phyloP scores from a whole-genome alignment of 2,888 invertebrate genomes.

The Keiferia lycopersicella region DNA sequence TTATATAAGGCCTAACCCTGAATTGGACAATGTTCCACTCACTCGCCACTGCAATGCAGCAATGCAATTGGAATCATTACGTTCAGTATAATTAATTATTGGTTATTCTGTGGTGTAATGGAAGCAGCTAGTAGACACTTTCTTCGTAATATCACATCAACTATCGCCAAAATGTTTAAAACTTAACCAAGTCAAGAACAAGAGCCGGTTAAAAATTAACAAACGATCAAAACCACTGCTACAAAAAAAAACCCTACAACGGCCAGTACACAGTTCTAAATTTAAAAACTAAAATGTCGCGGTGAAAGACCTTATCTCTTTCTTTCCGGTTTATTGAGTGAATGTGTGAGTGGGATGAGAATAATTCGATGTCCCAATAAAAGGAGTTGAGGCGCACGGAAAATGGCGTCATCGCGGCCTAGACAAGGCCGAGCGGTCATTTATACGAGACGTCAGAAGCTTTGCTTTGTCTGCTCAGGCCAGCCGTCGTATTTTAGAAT shows the following conservation, averaged over 20 bases:
- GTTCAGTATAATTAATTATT: background rate
- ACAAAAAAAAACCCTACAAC: constrained; percentile 36
- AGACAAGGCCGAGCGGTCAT: constrained; percentile 80
- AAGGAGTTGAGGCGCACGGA: constrained; percentile 67
- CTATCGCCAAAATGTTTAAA: too few species aligned
- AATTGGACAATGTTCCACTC: constrained; percentile 54
- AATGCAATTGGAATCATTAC: constrained; percentile 35
- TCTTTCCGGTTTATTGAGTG: constrained; percentile 35
- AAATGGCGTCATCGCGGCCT: constrained; percentile 80
- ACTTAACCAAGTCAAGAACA: background rate
- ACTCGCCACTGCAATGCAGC: constrained; percentile 34
- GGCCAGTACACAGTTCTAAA: constrained; percentile 47
- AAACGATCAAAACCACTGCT: constrained; percentile 24
- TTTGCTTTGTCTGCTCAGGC: constrained; percentile 56
- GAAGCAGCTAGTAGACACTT: too few species aligned
- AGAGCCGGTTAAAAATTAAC: background rate
- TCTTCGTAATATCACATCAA: too few species aligned
- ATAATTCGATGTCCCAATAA: constrained; percentile 67
- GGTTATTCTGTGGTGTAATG: too few species aligned
- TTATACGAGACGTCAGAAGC: constrained; percentile 70
- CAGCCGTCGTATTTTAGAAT: too few species aligned
- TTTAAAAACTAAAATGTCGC: constrained; percentile 46
- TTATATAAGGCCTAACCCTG: background rate
- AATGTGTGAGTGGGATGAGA: constrained; percentile 54
- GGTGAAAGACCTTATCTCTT: constrained; percentile 46